Evolutionary conservation across 2,113 vertebrate genomes (phyloP), one percentile per base, ranked within the genome.

Genomic region (Caranx ignobilis): DNA sequence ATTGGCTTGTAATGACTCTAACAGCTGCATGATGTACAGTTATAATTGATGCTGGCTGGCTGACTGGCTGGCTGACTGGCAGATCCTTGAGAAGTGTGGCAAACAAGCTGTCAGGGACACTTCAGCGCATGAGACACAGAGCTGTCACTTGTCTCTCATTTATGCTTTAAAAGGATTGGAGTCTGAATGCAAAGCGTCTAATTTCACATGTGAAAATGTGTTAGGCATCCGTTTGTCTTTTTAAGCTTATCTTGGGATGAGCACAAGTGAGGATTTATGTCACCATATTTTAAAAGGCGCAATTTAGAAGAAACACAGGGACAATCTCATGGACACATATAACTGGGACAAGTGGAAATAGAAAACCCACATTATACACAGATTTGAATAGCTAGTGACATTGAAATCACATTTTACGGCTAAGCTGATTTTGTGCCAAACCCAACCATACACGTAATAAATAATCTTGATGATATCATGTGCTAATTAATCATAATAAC

Each of bases 151-250:
- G 61, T 74, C 61, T 89, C 78, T 70, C 78, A 83, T 84, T 87
- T 78, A 82, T 16, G 26, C 79, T 86, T 77, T 87, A 83, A 88
- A 88, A 66, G 71, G 81, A 91, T 83, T 84, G 69, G 41, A 81
- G 68, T 65, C 45, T 41, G 61, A 18, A 87, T 62, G 77, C 52
- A 82, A 71, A 61, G 65, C 60, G 2, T 82, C 68, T 77, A 75
- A 91, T 91, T 91, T 88, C 77, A 62, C 65, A 86, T 74, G 31
- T 52, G 34, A 34, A 78, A 90, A 77, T 26, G 47, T 3, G 10
- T 63, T 2, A 68, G 47, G 61, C 54, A 75, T 79, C 80, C 16
- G 7, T 69, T 80, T 80, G 76, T 86, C 75, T 81, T 68, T 86
- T 82, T 65, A 63, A 84, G 86, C 75, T 84, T 39, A 69, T 81